Evolutionary conservation across 1,140 invertebrate species (phyloP).

Genomic region (Caenorhabditis brenneri): DNA sequence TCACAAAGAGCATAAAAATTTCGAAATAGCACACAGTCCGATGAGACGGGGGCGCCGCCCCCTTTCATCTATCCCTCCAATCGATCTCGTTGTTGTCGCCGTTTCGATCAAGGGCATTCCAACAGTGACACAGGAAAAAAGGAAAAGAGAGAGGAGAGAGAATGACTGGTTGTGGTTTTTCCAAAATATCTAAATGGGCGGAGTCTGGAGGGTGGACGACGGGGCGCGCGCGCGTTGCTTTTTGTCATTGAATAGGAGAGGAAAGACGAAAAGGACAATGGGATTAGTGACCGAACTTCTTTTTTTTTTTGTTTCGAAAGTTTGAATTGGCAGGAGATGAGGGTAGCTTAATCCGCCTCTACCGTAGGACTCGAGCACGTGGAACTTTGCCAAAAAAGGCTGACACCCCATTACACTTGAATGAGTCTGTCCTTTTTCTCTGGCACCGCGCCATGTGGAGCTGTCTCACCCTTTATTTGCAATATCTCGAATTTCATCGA

Average conservation of each 20-base stretch:
- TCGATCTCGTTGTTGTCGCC: too few relatives aligned
- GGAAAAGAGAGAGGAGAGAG: background rate
- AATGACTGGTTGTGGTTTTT: conserved; percentile 29
- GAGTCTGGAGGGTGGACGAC: background rate
- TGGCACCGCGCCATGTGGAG: background rate
- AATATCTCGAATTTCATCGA: background rate
- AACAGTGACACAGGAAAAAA: too few relatives aligned
- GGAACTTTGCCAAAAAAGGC: too few relatives aligned
- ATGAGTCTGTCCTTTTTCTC: background rate
- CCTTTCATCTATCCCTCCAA: background rate
- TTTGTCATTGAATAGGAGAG: background rate
- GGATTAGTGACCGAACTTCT: background rate
- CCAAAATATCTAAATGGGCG: conserved; percentile 4
- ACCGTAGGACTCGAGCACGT: too few relatives aligned
- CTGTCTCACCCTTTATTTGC: background rate
- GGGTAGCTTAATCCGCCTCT: too few relatives aligned
- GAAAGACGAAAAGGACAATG: background rate
- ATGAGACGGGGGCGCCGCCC: background rate
- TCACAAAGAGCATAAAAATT: conserved; percentile 5
- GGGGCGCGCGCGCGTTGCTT: background rate
- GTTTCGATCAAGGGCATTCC: conserved; percentile 21
- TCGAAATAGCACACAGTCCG: too few relatives aligned
- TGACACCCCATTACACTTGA: too few relatives aligned
- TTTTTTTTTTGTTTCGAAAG: too few relatives aligned
- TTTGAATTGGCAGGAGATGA: too few relatives aligned